These are phyloP conservation scores for Pelobates fuscus DNA, from an alignment of 2,113 vertebrate genomes.

Conservation along the genomic window DNA sequence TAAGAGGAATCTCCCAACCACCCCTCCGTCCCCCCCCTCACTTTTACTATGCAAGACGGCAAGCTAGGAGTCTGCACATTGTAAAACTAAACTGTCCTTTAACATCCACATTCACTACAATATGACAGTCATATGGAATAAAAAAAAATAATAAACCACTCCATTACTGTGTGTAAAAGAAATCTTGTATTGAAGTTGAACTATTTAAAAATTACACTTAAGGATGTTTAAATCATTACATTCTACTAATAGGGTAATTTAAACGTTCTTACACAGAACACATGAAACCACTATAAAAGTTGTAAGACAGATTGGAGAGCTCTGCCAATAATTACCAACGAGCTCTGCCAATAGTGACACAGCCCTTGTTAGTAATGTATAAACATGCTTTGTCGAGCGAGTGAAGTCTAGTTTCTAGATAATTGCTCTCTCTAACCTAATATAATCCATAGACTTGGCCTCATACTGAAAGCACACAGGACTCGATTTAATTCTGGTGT, in stretches of 20 bases:
- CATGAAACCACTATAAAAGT: conserved; percentile 9
- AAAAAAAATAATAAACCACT: too few relatives aligned
- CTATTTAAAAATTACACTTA: neutral
- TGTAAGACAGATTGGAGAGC: conserved; percentile 10
- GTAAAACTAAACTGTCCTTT: too few relatives aligned
- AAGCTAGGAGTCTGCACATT: too few relatives aligned
- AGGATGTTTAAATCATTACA: neutral
- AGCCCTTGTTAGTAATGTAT: neutral
- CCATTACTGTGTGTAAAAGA: too few relatives aligned
- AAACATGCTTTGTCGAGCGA: conserved; percentile 8
- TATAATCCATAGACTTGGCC: neutral
- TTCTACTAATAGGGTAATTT: neutral
- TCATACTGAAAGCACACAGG: too few relatives aligned
- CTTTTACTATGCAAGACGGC: too few relatives aligned
- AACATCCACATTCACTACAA: too few relatives aligned
- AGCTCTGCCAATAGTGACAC: conserved; percentile 25
- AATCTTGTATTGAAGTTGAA: too few relatives aligned
- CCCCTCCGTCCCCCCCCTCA: too few relatives aligned
- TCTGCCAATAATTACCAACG: conserved; percentile 13
- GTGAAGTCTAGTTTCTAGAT: neutral
- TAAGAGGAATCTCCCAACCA: too few relatives aligned
- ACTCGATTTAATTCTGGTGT: too few relatives aligned
- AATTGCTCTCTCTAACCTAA: neutral
- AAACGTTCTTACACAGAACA: conserved; percentile 2
- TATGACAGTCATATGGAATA: too few relatives aligned